A percentile compares a stretch with the other conserved stretches of the same genome.
phyloP scores from a whole-genome alignment of 2,113 vertebrate species.

The Pygoscelis antarcticus region DNA sequence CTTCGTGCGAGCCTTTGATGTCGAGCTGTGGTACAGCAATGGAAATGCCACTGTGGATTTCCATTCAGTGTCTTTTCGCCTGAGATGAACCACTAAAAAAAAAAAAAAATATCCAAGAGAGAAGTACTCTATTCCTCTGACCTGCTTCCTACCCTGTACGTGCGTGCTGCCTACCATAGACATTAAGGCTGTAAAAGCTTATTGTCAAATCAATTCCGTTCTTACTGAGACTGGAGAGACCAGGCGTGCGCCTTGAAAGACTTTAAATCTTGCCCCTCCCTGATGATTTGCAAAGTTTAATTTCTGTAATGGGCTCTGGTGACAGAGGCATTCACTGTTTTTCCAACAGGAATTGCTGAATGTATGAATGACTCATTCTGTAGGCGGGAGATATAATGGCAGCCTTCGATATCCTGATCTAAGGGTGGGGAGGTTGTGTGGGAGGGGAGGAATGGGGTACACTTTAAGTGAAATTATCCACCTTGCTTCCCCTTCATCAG shows the following conservation, averaged over 20 bases:
- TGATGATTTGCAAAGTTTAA: constrained; percentile 73
- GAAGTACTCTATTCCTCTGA: not conserved
- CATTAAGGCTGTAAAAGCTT: constrained; percentile 1
- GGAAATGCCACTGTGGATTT: not conserved
- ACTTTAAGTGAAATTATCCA: constrained; percentile 20
- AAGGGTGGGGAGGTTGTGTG: constrained; percentile 22
- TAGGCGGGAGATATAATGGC: constrained; percentile 43
- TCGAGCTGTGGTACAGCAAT: not conserved
- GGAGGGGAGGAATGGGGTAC: not conserved
- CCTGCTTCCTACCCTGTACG: not conserved
- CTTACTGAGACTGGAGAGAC: not conserved
- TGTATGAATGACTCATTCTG: constrained; percentile 53
- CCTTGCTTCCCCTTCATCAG: constrained; percentile 30
- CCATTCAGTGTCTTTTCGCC: not conserved
- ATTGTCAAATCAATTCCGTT: constrained; percentile 48
- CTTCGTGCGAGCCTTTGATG: not conserved
- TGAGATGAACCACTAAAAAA: not conserved
- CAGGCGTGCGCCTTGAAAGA: constrained; percentile 30
- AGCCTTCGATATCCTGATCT: constrained; percentile 60
- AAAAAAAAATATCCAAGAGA: not conserved
- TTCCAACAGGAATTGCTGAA: constrained; percentile 67
- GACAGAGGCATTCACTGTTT: constrained; percentile 37
- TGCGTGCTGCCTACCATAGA: not conserved
- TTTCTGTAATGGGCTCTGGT: constrained; percentile 64
- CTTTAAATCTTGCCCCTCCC: constrained; percentile 59